Conservation (phyloP, 1,140 invertebrate species). For the Sminthurinus signatus region DNA sequence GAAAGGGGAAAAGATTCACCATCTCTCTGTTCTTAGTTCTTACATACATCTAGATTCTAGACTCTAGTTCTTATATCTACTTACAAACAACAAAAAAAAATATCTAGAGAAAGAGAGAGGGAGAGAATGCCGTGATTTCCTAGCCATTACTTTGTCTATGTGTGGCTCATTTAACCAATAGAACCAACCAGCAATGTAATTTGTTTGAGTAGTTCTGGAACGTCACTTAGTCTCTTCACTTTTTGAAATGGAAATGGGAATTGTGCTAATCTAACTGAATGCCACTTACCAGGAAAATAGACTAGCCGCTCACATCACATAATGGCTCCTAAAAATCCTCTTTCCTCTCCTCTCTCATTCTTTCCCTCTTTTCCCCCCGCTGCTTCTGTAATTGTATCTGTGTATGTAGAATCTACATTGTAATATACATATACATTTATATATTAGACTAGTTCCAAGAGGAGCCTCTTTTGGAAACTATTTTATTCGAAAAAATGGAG, state of each 20-base stretch:
- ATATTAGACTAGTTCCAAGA: too few relatives aligned
- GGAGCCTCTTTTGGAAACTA: too few relatives aligned
- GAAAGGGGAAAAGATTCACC: too few relatives aligned
- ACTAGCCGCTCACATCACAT: slow-evolving; percentile 24
- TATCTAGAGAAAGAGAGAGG: background rate
- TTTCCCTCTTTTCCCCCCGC: slow-evolving; percentile 5
- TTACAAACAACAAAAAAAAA: background rate
- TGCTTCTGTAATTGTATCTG: too few relatives aligned
- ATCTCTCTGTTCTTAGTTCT: too few relatives aligned
- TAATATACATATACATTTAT: too few relatives aligned
- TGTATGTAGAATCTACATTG: too few relatives aligned
- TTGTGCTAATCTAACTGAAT: slow-evolving; percentile 28
- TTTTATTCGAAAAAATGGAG: too few relatives aligned
- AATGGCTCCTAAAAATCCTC: slow-evolving; percentile 25
- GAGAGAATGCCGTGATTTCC: slow-evolving; percentile 25
- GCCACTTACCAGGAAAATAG: slow-evolving; percentile 28
- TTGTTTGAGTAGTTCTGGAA: slow-evolving; percentile 26
- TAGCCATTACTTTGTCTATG: slow-evolving; percentile 29
- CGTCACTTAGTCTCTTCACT: slow-evolving; percentile 11
- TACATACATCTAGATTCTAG: too few relatives aligned
- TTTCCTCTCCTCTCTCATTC: background rate
- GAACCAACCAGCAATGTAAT: slow-evolving; percentile 33
- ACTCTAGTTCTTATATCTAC: background rate
- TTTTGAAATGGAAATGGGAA: slow-evolving; percentile 31
- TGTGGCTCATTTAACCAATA: slow-evolving; percentile 33